Evolutionary conservation across 1,140 invertebrate genomes (phyloP), one percentile per base, ranked within the genome.

Genomic region (Philopotamus ludificatus): DNA sequence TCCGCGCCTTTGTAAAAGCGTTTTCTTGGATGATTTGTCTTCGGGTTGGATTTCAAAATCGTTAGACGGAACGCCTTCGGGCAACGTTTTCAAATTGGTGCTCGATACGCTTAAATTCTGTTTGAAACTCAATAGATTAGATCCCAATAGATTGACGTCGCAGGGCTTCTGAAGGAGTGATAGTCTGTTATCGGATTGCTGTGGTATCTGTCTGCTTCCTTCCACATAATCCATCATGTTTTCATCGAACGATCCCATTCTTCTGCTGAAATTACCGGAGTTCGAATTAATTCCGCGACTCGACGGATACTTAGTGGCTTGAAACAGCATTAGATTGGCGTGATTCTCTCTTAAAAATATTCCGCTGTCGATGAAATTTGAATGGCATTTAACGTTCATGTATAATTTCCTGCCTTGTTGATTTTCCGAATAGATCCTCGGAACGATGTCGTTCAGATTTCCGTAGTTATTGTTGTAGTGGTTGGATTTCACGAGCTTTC

Each of bases 11-110:
- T 67, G 73, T 55, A 28, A 71, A 39, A 77, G 71, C 62, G 78
- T 79, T 62, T 77, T 81, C 20, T 72, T 74, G 10, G 79, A 59
- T 54, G 76, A 77, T 39, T 79, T 78, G 23, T 79, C 78, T 70
- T 77, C 77, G 1, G 63, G 54, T 72, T 77, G 0, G 73, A 74
- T 70, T 22, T 79, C 80, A 68, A 87, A 87, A 74, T 87, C 85
- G 64, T 85, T 84, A 18, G 86, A 77, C 0, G 85, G 85, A 45
- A 86, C 83, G 2, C 85, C 84, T 77, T 87, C 86, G 0, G 85
- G 86, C 34, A 87, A 70, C 0, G 86, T 87, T 73, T 87, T 87
- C 23, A 87, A 73, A 72, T 85, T 85, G 7, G 82, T 84, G 71
- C 81, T 84, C 1, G 83, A 84, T 1, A 84, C 81, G 63, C 83